Conservation (phyloP, 92 coral and sea anemone species). For the Galaxea fascicularis region DNA sequence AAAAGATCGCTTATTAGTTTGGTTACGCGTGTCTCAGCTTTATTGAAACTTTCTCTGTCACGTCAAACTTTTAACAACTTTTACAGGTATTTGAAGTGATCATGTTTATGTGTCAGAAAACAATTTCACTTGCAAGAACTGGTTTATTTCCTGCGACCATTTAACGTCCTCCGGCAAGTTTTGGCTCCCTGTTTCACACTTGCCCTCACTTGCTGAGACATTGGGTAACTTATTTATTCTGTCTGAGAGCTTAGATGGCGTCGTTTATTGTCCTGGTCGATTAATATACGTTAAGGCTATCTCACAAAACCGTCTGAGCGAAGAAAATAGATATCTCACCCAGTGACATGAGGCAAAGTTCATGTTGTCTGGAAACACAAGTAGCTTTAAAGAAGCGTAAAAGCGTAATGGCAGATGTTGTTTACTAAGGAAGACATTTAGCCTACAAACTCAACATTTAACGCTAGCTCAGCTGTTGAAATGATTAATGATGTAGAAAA, state of each 20-base stretch:
- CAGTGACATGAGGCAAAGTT: not conserved
- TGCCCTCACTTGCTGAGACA: not conserved
- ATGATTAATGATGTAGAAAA: constrained; percentile 35
- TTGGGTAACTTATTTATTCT: constrained; percentile 10
- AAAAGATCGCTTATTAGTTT: not conserved
- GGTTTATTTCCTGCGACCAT: not conserved
- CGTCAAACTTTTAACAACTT: not conserved
- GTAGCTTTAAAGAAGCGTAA: not conserved
- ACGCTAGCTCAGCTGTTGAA: constrained; percentile 32
- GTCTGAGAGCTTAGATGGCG: constrained; percentile 18
- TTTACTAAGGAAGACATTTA: constrained; percentile 20
- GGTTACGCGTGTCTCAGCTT: not conserved
- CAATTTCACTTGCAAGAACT: not conserved
- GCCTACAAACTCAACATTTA: not conserved
- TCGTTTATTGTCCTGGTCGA: not conserved
- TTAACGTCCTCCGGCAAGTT: not conserved
- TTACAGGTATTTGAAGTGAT: not conserved
- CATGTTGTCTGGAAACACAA: constrained; percentile 8
- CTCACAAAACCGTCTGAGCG: not conserved
- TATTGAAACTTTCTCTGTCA: not conserved
- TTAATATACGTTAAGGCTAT: constrained; percentile 1
- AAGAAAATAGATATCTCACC: not conserved
- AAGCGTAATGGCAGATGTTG: constrained; percentile 13
- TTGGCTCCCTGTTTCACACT: not conserved
- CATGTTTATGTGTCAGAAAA: not conserved